Evolutionary conservation across 1,140 invertebrate species (phyloP).

Genomic region (Drosophila lacteicornis): DNA sequence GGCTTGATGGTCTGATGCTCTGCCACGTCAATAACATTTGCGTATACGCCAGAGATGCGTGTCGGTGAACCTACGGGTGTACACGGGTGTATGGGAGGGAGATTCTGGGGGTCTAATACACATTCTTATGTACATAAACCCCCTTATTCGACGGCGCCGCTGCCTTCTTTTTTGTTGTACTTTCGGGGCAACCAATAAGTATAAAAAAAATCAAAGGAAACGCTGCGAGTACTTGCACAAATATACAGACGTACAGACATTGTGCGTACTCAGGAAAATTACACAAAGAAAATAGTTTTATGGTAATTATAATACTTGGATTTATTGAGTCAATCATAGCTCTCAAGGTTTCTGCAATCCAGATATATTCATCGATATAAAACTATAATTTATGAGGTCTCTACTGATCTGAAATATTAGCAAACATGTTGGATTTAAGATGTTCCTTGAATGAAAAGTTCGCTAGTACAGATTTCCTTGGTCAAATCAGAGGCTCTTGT

Average conservation of each 20-base stretch:
- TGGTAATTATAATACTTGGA: too few species aligned
- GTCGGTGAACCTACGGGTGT: slow-evolving; percentile 36
- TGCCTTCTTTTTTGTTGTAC: slow-evolving; percentile 26
- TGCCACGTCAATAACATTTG: slow-evolving; percentile 81
- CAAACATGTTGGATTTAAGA: neutral
- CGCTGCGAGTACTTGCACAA: slow-evolving; percentile 38
- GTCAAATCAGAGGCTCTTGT: neutral
- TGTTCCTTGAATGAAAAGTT: too few species aligned
- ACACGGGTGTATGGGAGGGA: neutral
- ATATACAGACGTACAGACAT: slow-evolving; percentile 29
- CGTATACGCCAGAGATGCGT: slow-evolving; percentile 50
- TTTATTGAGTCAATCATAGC: neutral
- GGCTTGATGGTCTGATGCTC: slow-evolving; percentile 38
- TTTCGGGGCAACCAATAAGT: slow-evolving; percentile 40
- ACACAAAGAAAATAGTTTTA: slow-evolving; percentile 3
- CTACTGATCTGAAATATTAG: too few species aligned
- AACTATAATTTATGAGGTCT: neutral
- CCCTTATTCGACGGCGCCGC: slow-evolving; percentile 16
- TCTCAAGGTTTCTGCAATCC: neutral
- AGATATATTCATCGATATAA: neutral
- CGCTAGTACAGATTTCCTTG: rapidly evolving
- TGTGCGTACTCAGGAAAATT: neutral
- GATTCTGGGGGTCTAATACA: slow-evolving; percentile 7
- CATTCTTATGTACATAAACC: neutral
- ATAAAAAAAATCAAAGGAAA: slow-evolving; percentile 42